Conservation (phyloP, 2,888 invertebrate genomes). For the Volucella inanis region DNA sequence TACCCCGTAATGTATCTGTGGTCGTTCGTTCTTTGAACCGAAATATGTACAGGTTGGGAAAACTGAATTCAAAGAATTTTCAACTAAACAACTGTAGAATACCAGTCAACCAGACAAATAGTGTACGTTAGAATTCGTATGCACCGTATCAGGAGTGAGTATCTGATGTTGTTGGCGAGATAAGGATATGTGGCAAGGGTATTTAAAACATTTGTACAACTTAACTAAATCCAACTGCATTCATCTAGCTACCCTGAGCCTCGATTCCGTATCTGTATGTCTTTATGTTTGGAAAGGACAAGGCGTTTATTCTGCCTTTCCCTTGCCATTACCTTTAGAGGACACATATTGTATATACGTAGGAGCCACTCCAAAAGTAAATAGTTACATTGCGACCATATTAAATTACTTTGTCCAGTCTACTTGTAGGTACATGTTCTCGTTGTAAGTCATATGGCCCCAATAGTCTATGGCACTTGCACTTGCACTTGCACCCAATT, state of each 20-base stretch:
- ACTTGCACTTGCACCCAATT: slow-evolving; percentile 44
- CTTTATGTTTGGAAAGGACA: slow-evolving; percentile 34
- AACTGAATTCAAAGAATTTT: slow-evolving; percentile 36
- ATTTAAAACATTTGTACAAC: slow-evolving; percentile 70
- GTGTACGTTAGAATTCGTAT: slow-evolving; percentile 1
- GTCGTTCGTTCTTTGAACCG: background rate
- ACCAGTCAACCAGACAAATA: slow-evolving; percentile 23
- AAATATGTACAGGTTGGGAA: background rate
- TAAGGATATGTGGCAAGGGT: slow-evolving; percentile 31
- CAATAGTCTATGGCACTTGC: slow-evolving; percentile 24
- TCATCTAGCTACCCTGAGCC: slow-evolving; percentile 39
- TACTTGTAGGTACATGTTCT: slow-evolving; percentile 1
- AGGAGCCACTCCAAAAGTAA: slow-evolving; percentile 43
- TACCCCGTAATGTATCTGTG: slow-evolving; percentile 21
- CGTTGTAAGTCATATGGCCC: slow-evolving; percentile 1
- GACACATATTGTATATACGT: slow-evolving; percentile 14
- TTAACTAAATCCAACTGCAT: slow-evolving; percentile 67
- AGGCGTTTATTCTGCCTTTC: slow-evolving; percentile 1
- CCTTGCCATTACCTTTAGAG: slow-evolving; percentile 17
- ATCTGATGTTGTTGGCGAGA: slow-evolving; percentile 49
- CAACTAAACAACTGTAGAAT: slow-evolving; percentile 43
- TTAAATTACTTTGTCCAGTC: slow-evolving; percentile 72
- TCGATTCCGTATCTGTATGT: slow-evolving; percentile 12
- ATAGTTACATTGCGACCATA: slow-evolving; percentile 70
- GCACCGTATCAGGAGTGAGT: slow-evolving; percentile 6